These are phyloP conservation scores for Craterocephalus amniculus DNA, from an alignment of 2,797 vertebrate species.

Conservation along the genomic window DNA sequence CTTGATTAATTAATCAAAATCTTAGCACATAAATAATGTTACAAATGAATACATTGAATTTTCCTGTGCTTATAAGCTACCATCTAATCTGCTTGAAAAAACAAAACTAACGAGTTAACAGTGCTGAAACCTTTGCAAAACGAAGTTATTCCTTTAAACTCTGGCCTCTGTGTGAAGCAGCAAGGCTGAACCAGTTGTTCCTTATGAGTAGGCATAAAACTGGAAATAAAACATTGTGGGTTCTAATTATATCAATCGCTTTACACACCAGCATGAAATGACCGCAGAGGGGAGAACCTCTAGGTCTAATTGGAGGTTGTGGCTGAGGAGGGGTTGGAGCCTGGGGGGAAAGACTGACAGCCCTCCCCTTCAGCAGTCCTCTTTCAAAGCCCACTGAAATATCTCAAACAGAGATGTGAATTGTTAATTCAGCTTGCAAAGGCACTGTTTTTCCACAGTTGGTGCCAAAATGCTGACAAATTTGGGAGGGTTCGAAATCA, in stretches of 20 bases:
- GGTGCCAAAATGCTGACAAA: slow-evolving; percentile 64
- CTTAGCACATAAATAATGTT: slow-evolving; percentile 32
- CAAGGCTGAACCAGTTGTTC: slow-evolving; percentile 63
- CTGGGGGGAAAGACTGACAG: slow-evolving; percentile 52
- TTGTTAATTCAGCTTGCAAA: slow-evolving; percentile 77
- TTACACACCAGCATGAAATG: slow-evolving; percentile 67
- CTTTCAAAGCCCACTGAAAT: slow-evolving; percentile 76
- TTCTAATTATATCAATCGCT: slow-evolving; percentile 78
- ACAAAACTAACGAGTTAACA: slow-evolving; percentile 36
- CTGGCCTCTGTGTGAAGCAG: slow-evolving; percentile 47
- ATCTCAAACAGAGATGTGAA: slow-evolving; percentile 79
- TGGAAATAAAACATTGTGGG: slow-evolving; percentile 79
- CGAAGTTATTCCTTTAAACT: slow-evolving; percentile 43
- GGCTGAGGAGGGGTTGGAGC: slow-evolving; percentile 66
- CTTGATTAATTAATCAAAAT: slow-evolving; percentile 44
- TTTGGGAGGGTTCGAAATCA: slow-evolving; percentile 69
- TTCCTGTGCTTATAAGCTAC: slow-evolving; percentile 28
- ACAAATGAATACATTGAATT: slow-evolving; percentile 51
- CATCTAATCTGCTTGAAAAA: slow-evolving; percentile 53
- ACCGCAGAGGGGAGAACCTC: slow-evolving; percentile 73
- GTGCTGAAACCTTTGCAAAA: slow-evolving; percentile 35
- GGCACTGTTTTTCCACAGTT: slow-evolving; percentile 40
- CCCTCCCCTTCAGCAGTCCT: slow-evolving; percentile 61
- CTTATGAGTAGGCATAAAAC: slow-evolving; percentile 69
- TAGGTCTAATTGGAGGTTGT: slow-evolving; percentile 78